A percentile compares a stretch with the other conserved stretches of the same genome.
Conservation (phyloP, 2,113 vertebrate genomes). For the Zapus hudsonius region DNA sequence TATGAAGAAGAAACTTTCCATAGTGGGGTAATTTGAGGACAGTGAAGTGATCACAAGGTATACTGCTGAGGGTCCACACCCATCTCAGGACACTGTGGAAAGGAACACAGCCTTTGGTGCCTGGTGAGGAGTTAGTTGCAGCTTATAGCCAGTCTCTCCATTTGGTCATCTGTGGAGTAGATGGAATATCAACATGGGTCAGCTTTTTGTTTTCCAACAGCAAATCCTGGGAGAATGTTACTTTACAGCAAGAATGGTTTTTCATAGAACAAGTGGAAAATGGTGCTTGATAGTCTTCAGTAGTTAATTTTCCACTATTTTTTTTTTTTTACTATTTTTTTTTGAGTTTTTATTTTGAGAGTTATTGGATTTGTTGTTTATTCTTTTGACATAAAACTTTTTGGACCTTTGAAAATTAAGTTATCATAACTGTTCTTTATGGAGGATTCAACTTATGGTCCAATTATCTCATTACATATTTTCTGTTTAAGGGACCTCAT, state of each 20-base stretch:
- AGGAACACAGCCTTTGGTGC: too few species aligned
- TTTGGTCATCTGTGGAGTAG: background rate
- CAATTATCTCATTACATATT: background rate
- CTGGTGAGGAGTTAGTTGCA: background rate
- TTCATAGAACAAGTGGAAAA: constrained; percentile 14
- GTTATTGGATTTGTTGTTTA: constrained; percentile 1
- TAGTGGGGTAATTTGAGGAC: constrained; percentile 21
- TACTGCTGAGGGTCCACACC: background rate
- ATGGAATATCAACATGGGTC: background rate
- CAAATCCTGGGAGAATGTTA: constrained; percentile 21
- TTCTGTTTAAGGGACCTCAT: background rate
- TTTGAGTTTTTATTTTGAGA: constrained; percentile 18
- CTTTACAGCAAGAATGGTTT: background rate
- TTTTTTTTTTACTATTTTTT: background rate
- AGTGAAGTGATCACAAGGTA: background rate
- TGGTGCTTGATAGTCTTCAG: background rate
- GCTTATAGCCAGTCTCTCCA: background rate
- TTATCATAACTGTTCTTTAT: background rate
- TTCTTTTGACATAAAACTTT: constrained; percentile 14
- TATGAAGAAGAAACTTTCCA: background rate
- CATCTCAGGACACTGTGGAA: background rate
- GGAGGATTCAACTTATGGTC: background rate
- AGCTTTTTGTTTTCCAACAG: constrained; percentile 16
- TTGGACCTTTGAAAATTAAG: background rate
- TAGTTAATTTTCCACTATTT: too few species aligned